Evolutionary conservation across 1,140 invertebrate species (phyloP), one percentile per base, ranked within the genome.

Genomic region (Phenacoccus solenopsis): DNA sequence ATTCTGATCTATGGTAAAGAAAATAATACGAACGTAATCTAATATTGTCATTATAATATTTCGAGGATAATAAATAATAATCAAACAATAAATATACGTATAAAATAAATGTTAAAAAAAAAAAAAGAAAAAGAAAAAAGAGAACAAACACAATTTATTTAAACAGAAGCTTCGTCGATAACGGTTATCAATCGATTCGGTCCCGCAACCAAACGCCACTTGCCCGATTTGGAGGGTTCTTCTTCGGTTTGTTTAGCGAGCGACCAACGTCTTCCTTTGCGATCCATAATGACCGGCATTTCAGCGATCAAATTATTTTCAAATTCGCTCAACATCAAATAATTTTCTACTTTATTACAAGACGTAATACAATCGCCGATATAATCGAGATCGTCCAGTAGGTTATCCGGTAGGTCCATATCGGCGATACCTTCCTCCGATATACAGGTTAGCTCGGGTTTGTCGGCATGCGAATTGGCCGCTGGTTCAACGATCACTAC

Each of bases 321-420:
- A 78, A 90, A 91, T 78, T 93, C 90, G 72, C 88, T 90, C 35
- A 91, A 82, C 88, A 93, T 91, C 72, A 93, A 79, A 77, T 90
- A 91, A 78, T 93, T 91, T 78, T 91, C 90, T 28, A 85, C 84
- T 82, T 92, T 91, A 80, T 92, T 91, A 79, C 90, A 93, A 27
- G 90, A 92, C 67, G 90, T 92, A 76, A 93, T 92, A 78, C 89
- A 91, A 75, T 93, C 90, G 24, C 88, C 88, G 69, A 89, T 88
- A 73, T 89, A 90, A 74, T 91, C 89, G 49, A 91, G 80, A 74
- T 91, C 89, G 72, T 91, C 89, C 2, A 91, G 80, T 28, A 91
- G 78, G 79, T 91, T 90, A 75, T 91, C 89, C 0, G 89, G 89
- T 69, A 90, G 82, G 79, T 91, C 89, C 82, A 91, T 87, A 75